phyloP scores from a whole-genome alignment of 2,888 invertebrate species.

The Torymus auratus region DNA sequence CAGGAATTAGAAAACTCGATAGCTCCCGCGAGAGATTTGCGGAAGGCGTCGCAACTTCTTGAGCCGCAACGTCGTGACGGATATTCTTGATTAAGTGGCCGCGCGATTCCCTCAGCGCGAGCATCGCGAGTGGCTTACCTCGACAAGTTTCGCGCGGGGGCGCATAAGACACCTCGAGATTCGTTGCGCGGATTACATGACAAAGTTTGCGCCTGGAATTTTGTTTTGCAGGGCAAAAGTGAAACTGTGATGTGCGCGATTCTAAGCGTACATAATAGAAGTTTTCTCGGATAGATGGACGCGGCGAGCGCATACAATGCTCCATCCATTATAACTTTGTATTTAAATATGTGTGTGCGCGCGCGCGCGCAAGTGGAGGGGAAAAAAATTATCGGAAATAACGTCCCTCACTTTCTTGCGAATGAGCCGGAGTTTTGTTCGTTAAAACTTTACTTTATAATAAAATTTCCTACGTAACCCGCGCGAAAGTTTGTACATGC shows the following conservation, averaged over 20 bases:
- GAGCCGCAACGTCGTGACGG: neutral
- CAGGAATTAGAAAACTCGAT: conserved; percentile 55
- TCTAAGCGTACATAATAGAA: too few relatives aligned
- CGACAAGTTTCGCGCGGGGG: neutral
- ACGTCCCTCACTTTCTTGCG: conserved; percentile 28
- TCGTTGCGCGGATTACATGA: too few relatives aligned
- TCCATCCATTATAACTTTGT: conserved; percentile 7
- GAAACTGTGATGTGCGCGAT: too few relatives aligned
- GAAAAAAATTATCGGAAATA: conserved; percentile 22
- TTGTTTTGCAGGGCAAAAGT: neutral
- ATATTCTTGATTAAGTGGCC: conserved; percentile 47
- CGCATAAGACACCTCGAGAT: conserved; percentile 23
- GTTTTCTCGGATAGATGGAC: too few relatives aligned
- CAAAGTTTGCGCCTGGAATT: neutral
- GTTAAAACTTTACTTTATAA: conserved; percentile 32
- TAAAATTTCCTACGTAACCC: conserved; percentile 35
- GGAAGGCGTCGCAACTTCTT: neutral
- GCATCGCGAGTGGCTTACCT: conserved; percentile 10
- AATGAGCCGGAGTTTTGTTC: conserved; percentile 22
- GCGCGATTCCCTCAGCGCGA: conserved; percentile 19
- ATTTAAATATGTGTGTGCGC: conserved; percentile 3
- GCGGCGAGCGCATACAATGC: too few relatives aligned
- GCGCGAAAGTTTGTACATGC: conserved; percentile 14
- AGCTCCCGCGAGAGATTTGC: conserved; percentile 43
- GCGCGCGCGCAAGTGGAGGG: neutral